These are phyloP conservation scores for Cromileptes altivelis DNA, from an alignment of 2,113 vertebrate genomes.

Conservation along the genomic window DNA sequence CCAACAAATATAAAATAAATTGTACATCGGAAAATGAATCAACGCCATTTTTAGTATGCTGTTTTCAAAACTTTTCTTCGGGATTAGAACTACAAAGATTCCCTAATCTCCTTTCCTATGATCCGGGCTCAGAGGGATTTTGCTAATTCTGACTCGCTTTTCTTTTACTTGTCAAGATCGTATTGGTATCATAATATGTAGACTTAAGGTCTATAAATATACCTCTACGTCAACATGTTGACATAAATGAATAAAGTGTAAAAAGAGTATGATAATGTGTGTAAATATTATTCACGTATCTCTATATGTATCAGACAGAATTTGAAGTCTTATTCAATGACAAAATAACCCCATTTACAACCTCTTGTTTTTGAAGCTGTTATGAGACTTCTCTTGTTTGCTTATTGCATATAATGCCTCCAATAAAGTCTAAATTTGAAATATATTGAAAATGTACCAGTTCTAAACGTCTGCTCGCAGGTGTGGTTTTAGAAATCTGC, in stretches of 20 bases:
- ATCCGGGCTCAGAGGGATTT: conserved; percentile 1
- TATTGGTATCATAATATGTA: not conserved
- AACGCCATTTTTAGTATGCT: not conserved
- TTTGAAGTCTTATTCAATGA: not conserved
- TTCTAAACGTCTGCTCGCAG: not conserved
- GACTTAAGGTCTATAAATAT: not conserved
- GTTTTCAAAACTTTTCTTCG: not conserved
- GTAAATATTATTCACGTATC: not conserved
- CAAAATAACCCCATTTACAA: too few species aligned
- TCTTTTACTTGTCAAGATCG: not conserved
- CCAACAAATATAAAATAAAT: not conserved
- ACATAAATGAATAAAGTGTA: not conserved
- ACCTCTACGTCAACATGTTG: not conserved
- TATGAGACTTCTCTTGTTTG: not conserved
- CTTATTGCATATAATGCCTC: not conserved
- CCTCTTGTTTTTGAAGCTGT: not conserved
- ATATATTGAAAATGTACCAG: not conserved
- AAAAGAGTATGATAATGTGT: not conserved
- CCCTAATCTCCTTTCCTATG: not conserved
- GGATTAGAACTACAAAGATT: not conserved
- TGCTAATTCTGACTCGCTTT: not conserved
- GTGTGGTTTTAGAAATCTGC: not conserved
- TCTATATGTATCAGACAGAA: not conserved
- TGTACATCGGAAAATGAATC: not conserved
- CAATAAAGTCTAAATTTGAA: not conserved